A percentile compares a stretch with the other conserved stretches of the same genome.
Conservation (phyloP, 1,140 invertebrate genomes). For the Scaptomyza montana region DNA sequence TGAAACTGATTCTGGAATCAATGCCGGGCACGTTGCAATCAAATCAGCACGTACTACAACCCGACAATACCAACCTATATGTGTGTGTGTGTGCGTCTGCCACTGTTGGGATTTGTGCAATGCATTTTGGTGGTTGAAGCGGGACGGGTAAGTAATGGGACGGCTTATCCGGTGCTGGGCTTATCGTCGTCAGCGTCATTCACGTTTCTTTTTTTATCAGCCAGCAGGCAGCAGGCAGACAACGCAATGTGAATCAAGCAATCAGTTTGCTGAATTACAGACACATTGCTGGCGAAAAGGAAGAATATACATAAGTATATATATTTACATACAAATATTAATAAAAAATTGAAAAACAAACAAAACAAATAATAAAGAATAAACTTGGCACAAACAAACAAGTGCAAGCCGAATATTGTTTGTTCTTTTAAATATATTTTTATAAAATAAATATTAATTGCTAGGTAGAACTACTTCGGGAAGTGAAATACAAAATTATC, state of each 20-base stretch:
- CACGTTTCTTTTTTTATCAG: slow-evolving; percentile 34
- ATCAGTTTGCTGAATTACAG: slow-evolving; percentile 21
- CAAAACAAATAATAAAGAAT: slow-evolving; percentile 4
- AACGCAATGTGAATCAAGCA: slow-evolving; percentile 22
- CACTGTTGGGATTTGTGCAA: no score
- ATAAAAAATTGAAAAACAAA: slow-evolving; percentile 4
- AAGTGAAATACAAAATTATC: no score
- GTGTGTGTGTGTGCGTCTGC: slow-evolving; percentile 3
- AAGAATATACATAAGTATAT: background rate
- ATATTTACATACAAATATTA: background rate
- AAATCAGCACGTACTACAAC: slow-evolving; percentile 42
- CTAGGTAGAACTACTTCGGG: no score
- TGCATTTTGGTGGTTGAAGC: slow-evolving; percentile 6
- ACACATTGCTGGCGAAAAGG: slow-evolving; percentile 3
- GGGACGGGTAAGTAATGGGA: background rate
- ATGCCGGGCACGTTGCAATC: slow-evolving; percentile 37
- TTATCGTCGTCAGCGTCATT: slow-evolving; percentile 44
- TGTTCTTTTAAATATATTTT: no score
- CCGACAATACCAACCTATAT: slow-evolving; percentile 18
- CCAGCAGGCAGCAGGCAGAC: background rate
- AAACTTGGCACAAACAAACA: background rate
- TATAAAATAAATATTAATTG: no score
- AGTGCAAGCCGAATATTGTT: background rate
- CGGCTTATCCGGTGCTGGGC: slow-evolving; percentile 44
- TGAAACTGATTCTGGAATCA: background rate